These are phyloP conservation scores for Luperina testacea DNA, from an alignment of 2,888 invertebrate genomes.

Conservation along the genomic window DNA sequence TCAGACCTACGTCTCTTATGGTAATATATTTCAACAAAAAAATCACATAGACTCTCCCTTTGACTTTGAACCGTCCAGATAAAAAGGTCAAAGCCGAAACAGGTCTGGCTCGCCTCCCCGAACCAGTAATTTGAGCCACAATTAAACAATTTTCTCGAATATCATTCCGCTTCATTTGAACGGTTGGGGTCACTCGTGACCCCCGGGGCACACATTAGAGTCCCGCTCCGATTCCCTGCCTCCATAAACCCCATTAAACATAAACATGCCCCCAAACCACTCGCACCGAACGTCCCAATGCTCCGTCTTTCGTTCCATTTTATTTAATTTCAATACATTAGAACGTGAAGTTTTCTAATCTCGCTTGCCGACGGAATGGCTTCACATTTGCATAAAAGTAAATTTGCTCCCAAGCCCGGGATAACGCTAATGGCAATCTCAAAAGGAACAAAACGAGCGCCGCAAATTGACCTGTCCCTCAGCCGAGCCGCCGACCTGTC, in stretches of 20 bases:
- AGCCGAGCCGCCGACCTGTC: slow-evolving; percentile 84
- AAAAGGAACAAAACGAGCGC: slow-evolving; percentile 81
- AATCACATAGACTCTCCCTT: slow-evolving; percentile 55
- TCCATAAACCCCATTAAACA: slow-evolving; percentile 86
- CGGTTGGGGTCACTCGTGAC: slow-evolving; percentile 83
- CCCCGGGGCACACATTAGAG: slow-evolving; percentile 85
- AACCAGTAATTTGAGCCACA: slow-evolving; percentile 86
- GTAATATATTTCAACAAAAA: slow-evolving; percentile 57
- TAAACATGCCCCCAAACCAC: slow-evolving; percentile 88
- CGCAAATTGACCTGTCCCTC: slow-evolving; percentile 90
- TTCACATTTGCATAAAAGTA: slow-evolving; percentile 80
- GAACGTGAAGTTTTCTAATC: slow-evolving; percentile 74
- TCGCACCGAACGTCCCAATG: slow-evolving; percentile 71
- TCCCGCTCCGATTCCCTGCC: slow-evolving; percentile 83
- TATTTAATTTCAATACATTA: slow-evolving; percentile 76
- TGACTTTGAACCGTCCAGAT: slow-evolving; percentile 66
- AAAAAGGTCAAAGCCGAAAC: slow-evolving; percentile 77
- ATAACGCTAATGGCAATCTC: slow-evolving; percentile 77
- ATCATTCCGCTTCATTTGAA: slow-evolving; percentile 85
- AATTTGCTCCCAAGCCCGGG: slow-evolving; percentile 72
- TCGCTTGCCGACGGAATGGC: slow-evolving; percentile 68
- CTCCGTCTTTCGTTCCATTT: slow-evolving; percentile 77
- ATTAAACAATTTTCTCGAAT: slow-evolving; percentile 89
- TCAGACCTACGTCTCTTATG: slow-evolving; percentile 30
- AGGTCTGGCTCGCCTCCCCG: slow-evolving; percentile 76